Evolutionary conservation across 2,797 vertebrate species (phyloP).

Genomic region (Rhinichthys osculus): DNA sequence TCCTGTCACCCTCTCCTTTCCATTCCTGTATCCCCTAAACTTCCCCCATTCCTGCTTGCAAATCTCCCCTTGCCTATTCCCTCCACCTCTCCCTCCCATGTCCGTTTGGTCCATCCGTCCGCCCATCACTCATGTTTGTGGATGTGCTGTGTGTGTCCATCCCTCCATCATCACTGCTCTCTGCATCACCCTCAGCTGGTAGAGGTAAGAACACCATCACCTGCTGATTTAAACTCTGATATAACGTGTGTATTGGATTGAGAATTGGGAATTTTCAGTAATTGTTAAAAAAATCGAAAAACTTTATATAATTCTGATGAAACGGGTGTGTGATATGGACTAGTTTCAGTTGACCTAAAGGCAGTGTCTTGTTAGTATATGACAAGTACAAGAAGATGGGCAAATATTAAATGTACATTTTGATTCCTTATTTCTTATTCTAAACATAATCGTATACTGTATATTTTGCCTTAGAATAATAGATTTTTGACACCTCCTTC

Average conservation of each 20-base stretch:
- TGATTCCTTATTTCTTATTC: neutral
- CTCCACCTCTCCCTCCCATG: slow-evolving; percentile 33
- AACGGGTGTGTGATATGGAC: neutral
- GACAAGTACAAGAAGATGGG: neutral
- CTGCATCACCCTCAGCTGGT: slow-evolving; percentile 81
- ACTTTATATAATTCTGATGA: neutral
- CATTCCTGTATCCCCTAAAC: slow-evolving; percentile 42
- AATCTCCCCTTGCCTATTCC: slow-evolving; percentile 9
- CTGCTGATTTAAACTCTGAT: slow-evolving; percentile 49
- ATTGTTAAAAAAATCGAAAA: neutral
- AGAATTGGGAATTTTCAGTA: neutral
- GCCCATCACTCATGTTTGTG: slow-evolving; percentile 70
- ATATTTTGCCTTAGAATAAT: neutral
- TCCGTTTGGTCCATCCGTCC: slow-evolving; percentile 52
- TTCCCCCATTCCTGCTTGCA: slow-evolving; percentile 34
- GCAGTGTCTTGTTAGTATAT: neutral
- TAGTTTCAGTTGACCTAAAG: neutral
- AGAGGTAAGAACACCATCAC: slow-evolving; percentile 78
- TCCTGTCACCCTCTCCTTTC: slow-evolving; percentile 52
- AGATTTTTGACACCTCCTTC: neutral
- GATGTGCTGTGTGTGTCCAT: slow-evolving; percentile 79
- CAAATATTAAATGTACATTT: neutral
- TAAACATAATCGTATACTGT: neutral
- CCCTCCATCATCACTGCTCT: slow-evolving; percentile 76
- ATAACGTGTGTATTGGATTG: neutral